A percentile compares a stretch with the other conserved stretches of the same genome.
Conservation (phyloP, 2,113 vertebrate species). For the Pseudorasbora parva region DNA sequence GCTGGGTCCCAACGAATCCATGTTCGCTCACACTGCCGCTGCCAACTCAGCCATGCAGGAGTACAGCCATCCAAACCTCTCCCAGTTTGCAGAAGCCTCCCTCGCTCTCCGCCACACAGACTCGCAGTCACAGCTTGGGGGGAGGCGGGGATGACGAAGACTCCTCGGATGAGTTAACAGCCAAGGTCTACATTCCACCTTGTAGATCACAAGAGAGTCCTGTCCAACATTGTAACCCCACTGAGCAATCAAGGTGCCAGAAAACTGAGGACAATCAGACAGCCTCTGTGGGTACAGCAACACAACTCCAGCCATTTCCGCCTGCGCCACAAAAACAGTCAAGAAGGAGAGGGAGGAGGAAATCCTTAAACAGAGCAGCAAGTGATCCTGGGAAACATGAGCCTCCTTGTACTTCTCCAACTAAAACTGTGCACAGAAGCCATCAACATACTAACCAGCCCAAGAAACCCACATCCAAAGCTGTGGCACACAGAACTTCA, state of each 20-base stretch:
- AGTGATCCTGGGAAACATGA: constrained; percentile 76
- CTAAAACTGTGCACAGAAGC: constrained; percentile 18
- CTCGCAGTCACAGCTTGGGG: constrained; percentile 71
- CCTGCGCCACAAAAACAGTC: constrained; percentile 33
- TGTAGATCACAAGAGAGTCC: constrained; percentile 14
- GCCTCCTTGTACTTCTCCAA: constrained; percentile 60
- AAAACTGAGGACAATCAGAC: constrained; percentile 35
- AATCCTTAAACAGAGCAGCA: constrained; percentile 65
- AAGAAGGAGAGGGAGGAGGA: constrained; percentile 63
- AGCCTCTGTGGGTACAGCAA: constrained; percentile 13
- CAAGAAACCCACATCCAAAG: constrained; percentile 1
- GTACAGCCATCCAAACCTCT: constrained; percentile 86
- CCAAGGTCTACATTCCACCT: not conserved
- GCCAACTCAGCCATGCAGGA: constrained; percentile 75
- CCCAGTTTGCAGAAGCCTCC: constrained; percentile 81
- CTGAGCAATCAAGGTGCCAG: constrained; percentile 45
- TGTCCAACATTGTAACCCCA: constrained; percentile 34
- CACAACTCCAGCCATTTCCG: constrained; percentile 64
- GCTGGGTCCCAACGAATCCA: constrained; percentile 76
- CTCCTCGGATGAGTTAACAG: constrained; percentile 36
- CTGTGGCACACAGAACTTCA: not conserved
- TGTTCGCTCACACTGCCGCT: constrained; percentile 80
- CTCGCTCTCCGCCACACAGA: constrained; percentile 61
- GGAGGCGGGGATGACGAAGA: constrained; percentile 68
- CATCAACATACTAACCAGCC: not conserved